Conservation (phyloP, 2,113 vertebrate genomes). For the Helogale parvula region DNA sequence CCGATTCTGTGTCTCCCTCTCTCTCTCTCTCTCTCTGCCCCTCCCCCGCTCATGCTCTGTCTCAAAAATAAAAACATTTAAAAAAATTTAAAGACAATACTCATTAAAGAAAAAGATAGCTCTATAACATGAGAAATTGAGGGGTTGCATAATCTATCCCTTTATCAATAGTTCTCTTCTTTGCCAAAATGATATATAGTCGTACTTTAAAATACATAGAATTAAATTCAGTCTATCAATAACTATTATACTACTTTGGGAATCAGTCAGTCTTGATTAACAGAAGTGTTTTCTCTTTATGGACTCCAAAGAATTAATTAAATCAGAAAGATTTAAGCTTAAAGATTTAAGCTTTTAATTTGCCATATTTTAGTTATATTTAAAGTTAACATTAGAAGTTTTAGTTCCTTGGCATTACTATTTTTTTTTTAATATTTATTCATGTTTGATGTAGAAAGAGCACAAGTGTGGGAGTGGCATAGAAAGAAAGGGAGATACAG, state of each 20-base stretch:
- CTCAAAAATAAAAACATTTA: too few relatives aligned
- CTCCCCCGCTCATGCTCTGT: too few relatives aligned
- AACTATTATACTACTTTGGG: slow-evolving; percentile 77
- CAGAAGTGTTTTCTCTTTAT: slow-evolving; percentile 69
- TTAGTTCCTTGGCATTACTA: slow-evolving; percentile 20
- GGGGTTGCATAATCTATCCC: not conserved
- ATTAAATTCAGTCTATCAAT: slow-evolving; percentile 80
- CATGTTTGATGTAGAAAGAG: too few relatives aligned
- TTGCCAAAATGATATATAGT: slow-evolving; percentile 78
- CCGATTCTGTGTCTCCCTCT: too few relatives aligned
- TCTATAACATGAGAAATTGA: not conserved
- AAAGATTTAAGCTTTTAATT: slow-evolving; percentile 42
- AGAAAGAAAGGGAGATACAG: too few relatives aligned
- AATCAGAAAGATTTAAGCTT: slow-evolving; percentile 52
- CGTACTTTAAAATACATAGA: slow-evolving; percentile 43
- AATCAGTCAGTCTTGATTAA: slow-evolving; percentile 68
- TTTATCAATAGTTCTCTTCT: slow-evolving; percentile 80
- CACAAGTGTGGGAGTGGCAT: too few relatives aligned
- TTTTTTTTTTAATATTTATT: too few relatives aligned
- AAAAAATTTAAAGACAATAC: too few relatives aligned
- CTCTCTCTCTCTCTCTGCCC: too few relatives aligned
- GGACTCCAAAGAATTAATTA: slow-evolving; percentile 73
- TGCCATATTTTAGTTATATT: not conserved
- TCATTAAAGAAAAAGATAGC: slow-evolving; percentile 2
- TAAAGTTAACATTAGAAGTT: slow-evolving; percentile 44